Evolutionary conservation across 2,888 invertebrate genomes (phyloP), one percentile per base, ranked within the genome.

Genomic region (Nemapogon koenigi): DNA sequence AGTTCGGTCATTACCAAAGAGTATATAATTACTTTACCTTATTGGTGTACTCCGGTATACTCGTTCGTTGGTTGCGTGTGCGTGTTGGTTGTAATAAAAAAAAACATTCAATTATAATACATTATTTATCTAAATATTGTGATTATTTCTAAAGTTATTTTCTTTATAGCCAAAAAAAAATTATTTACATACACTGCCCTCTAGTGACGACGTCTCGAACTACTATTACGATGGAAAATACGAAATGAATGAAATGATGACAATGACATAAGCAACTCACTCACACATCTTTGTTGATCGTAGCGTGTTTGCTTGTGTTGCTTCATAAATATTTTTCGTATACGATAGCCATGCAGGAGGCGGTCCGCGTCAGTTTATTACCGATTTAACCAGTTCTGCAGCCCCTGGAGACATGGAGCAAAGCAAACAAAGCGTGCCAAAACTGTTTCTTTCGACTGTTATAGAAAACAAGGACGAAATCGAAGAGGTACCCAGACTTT

Each of bases 401-500:
- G 61, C 61, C 61, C 62, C 61, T 59, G 63, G 63, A 63, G 76
- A 65, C 66, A 83, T 83, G 82, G 82, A 83, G 72, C 81, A 79
- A 63, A 66, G 67, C 59, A 82, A 81, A 78, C 67, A 69, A 62
- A 75, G 70, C 71, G 66, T 79, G 62, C 88, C 89, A 61, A 89
- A 88, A 81, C 83, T 92, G 78, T 90, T 91, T 81, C 81, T 86
- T 81, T 88, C 87, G 69, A 86, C 89, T 64, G 83, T 86, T 63
- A 88, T 92, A 70, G 92, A 92, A 84, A 87, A 86, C 82, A 90
- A 88, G 86, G 92, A 92, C 82, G 92, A 93, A 73, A 84, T 89
- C 69, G 92, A 92, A 71, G 92, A 92, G 91, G 92, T 92, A 88
- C 83, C 57, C 67, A n/a, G n/a, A n/a, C n/a, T n/a, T n/a, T n/a